Evolutionary conservation across 2,888 invertebrate genomes (phyloP), one percentile per base, ranked within the genome.

Genomic region (Gymnocheta viridis): DNA sequence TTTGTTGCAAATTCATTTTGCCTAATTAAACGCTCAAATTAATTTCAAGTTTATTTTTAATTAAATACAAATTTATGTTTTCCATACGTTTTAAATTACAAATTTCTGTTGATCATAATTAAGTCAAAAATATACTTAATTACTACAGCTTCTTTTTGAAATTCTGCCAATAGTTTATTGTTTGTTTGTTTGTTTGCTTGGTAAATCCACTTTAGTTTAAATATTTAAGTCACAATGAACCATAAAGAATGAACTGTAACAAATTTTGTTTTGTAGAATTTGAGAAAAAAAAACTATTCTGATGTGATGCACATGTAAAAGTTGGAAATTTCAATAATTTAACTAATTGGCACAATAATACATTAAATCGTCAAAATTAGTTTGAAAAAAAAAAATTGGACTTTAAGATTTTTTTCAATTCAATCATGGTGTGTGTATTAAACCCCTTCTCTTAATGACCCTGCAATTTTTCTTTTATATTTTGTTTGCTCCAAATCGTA

Each of bases 61-160:
- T 62, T 72, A 49, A 74, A 51, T 38, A 38, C 19, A 73, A 24
- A 51, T 64, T 67, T 67, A 67, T 60, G 47, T 58, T 24, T 58
- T 67, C 67, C 49, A 67, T 67, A 38, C 19, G 66, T 27, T 69
- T 60, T 69, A 51, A 60, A 78, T 60, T 60, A 60, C 47, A 41
- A 51, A 27, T 41, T 54, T 41, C 29, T 44, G 14, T 51, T 51
- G 27, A 27, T 62, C n/a, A 17, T 5, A 66, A 67, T 51, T n/a
- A 38, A 41, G 14, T 7, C 27, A 56, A 41, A 70, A 47, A 29
- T 19, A 56, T n/a, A 29, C 24, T 17, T 67, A 54, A 44, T 22
- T 47, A 22, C 22, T 22, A 24, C 44, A 72, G 35, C 72, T 47
- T 74, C 9, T 74, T 64, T 54, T 76, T 44, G 66, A 66, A 44